Evolutionary conservation across 2,797 vertebrate species (phyloP), one percentile per base, ranked within the genome.

Genomic region (Lepilemur septentrionalis): DNA sequence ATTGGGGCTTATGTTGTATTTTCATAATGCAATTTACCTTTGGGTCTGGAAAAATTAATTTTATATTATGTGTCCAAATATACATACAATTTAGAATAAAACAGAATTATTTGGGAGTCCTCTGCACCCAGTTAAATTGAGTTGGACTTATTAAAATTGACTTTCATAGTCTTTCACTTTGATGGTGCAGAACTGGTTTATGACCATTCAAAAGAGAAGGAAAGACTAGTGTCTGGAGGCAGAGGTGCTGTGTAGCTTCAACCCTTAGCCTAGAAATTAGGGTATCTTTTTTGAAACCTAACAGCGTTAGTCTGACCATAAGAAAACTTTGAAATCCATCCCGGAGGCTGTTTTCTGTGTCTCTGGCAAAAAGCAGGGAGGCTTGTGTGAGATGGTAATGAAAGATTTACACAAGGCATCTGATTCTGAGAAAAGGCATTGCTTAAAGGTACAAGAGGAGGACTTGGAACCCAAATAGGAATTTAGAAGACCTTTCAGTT

Each of bases 361-460:
- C 69, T 92, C 85, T 85, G 87, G 65, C 22, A 81, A 92, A 93
- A 80, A 69, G 2, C 67, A 61, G 18, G 7, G 25, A 63, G 13
- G 18, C 43, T 72, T 88, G 32, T n/a, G 94, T 88, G 61, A 63
- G 41, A 92, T n/a, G 12, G 32, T 35, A 32, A 63, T 70, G 67
- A 23, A 88, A 81, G 25, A 73, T 70, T 93, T 82, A 43, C 43
- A 67, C 32, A 65, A 59, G 30, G n/a, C 52, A 23, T 85, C 9
- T 48, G 48, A 73, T 85, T 94, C 41, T 89, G 38, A 95, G 87
- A 75, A 94, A 75, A 73, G 35, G 28, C 59, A 59, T 14, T 94
- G 20, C 28, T 86, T 75, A 73, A 38, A 69, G 2, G 13, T 57
- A 28, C 25, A 41, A 83, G 38, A 50, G 61, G 80, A 91, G 22